Conservation (phyloP, 35 echinoderm and acorn worm species). For the Hemicentrotus pulcherrimus region DNA sequence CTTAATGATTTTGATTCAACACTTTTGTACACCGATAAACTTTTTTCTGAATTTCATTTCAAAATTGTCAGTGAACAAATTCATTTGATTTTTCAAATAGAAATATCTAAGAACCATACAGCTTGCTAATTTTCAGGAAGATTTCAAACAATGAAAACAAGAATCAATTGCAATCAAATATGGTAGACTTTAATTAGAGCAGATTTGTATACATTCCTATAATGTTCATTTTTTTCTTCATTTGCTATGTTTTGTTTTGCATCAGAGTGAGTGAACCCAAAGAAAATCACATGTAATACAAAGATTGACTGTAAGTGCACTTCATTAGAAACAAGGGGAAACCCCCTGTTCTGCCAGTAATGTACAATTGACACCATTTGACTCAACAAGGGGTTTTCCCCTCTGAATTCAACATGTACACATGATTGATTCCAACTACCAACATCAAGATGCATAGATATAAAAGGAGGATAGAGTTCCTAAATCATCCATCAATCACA, state of each 20-base stretch:
- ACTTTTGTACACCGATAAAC: not conserved
- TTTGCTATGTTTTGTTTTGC: not conserved
- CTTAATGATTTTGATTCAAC: not conserved
- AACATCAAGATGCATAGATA: conserved; percentile 13
- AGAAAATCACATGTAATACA: conserved; percentile 14
- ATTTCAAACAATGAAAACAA: not conserved
- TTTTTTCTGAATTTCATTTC: not conserved
- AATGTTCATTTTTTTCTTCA: not conserved
- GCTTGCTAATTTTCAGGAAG: not conserved
- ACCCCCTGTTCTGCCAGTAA: not conserved
- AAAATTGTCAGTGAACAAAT: not conserved
- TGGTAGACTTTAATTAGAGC: not conserved
- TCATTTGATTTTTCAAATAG: not conserved
- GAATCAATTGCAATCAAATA: not conserved
- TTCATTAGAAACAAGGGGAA: not conserved
- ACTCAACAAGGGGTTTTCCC: not conserved
- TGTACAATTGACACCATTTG: not conserved
- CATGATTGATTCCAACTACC: not conserved
- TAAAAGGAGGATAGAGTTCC: not conserved
- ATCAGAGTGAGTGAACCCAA: conserved; percentile 8
- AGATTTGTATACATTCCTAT: not conserved
- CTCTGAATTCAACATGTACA: not conserved
- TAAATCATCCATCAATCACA: not conserved
- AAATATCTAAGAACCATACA: not conserved
- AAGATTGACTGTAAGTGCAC: conserved; percentile 28